phyloP scores from a whole-genome alignment of 2,888 invertebrate species.

The Stenodera caucasica region DNA sequence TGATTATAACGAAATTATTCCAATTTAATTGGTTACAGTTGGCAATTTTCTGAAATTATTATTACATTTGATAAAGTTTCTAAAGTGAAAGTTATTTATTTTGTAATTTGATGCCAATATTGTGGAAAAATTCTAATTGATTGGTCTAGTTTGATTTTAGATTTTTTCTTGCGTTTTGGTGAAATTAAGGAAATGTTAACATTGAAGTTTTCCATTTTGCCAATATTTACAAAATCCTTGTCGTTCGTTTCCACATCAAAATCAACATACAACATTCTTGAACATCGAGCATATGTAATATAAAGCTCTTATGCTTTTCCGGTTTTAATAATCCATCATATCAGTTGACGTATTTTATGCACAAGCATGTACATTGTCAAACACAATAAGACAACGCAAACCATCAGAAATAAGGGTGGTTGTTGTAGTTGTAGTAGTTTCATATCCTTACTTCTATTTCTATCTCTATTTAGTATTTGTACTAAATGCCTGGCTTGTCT shows the following conservation, averaged over 20 bases:
- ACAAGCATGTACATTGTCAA: slow-evolving; percentile 40
- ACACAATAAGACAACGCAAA: slow-evolving; percentile 36
- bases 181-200: slow-evolving; percentile 3
- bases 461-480: not conserved
- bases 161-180: not conserved
- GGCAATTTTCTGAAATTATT: not conserved
- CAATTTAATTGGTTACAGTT: not conserved
- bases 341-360: slow-evolving; percentile 40
- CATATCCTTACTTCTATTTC: not conserved
- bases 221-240: slow-evolving; percentile 5
- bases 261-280: not conserved
- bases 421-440: not conserved
- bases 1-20: not conserved
- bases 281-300: slow-evolving; percentile 16
- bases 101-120: not conserved
- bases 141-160: not conserved
- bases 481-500: not conserved
- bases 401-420: not conserved
- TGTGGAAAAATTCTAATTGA: not conserved
- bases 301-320: slow-evolving; percentile 22
- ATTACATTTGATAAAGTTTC: not conserved
- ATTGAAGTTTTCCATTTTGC: not conserved
- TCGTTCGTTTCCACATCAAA: not conserved
- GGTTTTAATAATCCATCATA: slow-evolving; percentile 39
- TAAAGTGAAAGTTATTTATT: not conserved